phyloP scores from a whole-genome alignment of 2,888 invertebrate species.

The Eledona agricola region DNA sequence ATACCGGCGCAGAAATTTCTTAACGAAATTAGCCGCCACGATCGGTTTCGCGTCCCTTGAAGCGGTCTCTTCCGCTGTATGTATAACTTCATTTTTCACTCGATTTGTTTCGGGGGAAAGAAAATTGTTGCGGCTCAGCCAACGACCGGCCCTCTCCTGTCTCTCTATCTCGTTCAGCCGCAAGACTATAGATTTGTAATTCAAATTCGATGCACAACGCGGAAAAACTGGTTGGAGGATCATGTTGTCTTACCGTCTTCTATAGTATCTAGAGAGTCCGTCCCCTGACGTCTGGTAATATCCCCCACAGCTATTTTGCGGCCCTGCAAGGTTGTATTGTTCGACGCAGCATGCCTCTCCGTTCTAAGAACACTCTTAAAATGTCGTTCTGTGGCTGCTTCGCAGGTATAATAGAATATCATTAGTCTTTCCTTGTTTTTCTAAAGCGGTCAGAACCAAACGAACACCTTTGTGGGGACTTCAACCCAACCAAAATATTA shows the following conservation, averaged over 20 bases:
- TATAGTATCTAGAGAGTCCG: constrained; percentile 1
- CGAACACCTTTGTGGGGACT: constrained; percentile 9
- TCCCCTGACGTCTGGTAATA: constrained; percentile 29
- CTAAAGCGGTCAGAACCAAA: constrained; percentile 4
- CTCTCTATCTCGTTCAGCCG: constrained; percentile 25
- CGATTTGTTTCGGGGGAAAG: too few species aligned
- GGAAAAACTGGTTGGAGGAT: constrained; percentile 40
- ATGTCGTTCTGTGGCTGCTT: constrained; percentile 35
- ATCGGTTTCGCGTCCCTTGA: too few species aligned
- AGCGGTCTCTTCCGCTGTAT: neutral
- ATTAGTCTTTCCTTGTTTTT: constrained; percentile 18
- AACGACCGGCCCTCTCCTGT: constrained; percentile 19
- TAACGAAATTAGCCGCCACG: too few species aligned
- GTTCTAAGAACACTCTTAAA: constrained; percentile 33
- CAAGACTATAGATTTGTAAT: constrained; percentile 36
- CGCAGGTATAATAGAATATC: constrained; percentile 34
- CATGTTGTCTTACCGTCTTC: constrained; percentile 34
- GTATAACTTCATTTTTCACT: neutral
- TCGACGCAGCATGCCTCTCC: constrained; percentile 34
- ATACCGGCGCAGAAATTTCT: too few species aligned
- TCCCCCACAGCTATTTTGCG: constrained; percentile 30
- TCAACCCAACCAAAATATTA: constrained; percentile 25
- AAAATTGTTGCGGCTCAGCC: constrained; percentile 8
- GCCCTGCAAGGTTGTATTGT: constrained; percentile 39
- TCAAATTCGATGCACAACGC: constrained; percentile 38